Percentiles rank a stretch among this genome's conserved stretches.
Evolutionary conservation across 2,113 vertebrate genomes (phyloP).

Genomic region (Eublepharis macularius): DNA sequence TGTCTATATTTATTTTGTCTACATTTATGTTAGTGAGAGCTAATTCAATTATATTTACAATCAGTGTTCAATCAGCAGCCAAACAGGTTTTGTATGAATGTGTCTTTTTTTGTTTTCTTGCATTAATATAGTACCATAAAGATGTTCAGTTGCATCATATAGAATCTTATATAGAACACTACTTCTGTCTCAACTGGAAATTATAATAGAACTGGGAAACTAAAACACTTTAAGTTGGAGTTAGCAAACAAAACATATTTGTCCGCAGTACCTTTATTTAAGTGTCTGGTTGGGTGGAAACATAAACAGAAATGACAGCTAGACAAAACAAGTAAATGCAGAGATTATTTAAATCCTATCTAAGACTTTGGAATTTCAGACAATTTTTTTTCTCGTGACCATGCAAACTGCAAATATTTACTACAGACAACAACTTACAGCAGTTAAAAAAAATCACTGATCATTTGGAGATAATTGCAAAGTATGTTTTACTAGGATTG

Average conservation of each 20-base stretch:
- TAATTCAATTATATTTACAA: conserved; percentile 85
- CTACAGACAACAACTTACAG: conserved; percentile 17
- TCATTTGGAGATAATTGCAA: conserved; percentile 39
- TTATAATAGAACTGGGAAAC: conserved; percentile 65
- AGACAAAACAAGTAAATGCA: background rate
- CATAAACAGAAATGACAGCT: background rate
- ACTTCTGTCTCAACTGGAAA: conserved; percentile 62
- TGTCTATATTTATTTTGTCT: conserved; percentile 84
- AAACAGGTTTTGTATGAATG: conserved; percentile 54
- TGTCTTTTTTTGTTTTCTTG: conserved; percentile 51
- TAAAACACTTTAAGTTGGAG: conserved; percentile 50
- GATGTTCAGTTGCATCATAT: conserved; percentile 60
- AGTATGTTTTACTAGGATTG: conserved; percentile 24
- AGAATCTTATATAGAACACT: conserved; percentile 57
- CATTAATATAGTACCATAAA: conserved; percentile 74
- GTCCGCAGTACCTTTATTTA: conserved; percentile 31
- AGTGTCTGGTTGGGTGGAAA: conserved; percentile 13
- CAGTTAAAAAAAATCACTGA: conserved; percentile 36
- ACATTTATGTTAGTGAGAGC: conserved; percentile 79
- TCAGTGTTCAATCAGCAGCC: conserved; percentile 75
- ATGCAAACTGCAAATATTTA: background rate
- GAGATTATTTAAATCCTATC: background rate
- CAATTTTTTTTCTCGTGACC: background rate
- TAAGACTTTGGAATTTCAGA: background rate
- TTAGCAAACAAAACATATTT: conserved; percentile 63